Conservation (phyloP, 2,888 invertebrate genomes). For the Seladonia tumulorum region DNA sequence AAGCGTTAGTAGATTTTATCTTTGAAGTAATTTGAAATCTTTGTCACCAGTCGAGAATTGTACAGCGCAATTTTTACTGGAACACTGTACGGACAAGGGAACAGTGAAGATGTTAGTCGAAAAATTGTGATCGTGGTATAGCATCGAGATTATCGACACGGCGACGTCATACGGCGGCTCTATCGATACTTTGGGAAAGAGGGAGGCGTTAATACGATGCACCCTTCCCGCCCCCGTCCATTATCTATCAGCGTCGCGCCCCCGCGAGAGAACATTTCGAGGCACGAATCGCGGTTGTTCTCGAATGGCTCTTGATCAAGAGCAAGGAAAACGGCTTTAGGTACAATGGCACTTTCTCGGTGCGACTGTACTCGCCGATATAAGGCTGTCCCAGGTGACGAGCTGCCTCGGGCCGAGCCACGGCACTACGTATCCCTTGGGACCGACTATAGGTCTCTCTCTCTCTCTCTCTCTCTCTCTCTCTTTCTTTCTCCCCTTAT, state of each 20-base stretch:
- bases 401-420: constrained; percentile 82
- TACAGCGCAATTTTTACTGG: not conserved
- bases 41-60: too few relatives aligned
- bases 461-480: constrained; percentile 61
- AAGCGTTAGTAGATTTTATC: too few relatives aligned
- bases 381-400: constrained; percentile 83
- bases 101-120: not conserved
- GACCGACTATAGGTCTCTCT: constrained; percentile 76
- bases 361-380: constrained; percentile 82
- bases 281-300: constrained; percentile 53
- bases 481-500: constrained; percentile 52
- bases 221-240: constrained; percentile 27
- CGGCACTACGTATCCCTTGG: constrained; percentile 81
- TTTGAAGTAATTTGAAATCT: too few relatives aligned
- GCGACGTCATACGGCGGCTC: not conserved
- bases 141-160: not conserved
- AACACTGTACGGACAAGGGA: not conserved
- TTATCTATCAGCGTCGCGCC: constrained; percentile 32
- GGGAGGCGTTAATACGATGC: constrained; percentile 37
- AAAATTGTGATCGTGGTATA: not conserved
- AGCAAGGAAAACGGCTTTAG: constrained; percentile 73
- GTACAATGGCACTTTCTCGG: constrained; percentile 78
- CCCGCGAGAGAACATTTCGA: constrained; percentile 45
- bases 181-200: not conserved
- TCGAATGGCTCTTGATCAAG: constrained; percentile 72